Percentiles rank a stretch among this genome's conserved stretches.
These are phyloP conservation scores for Andrena camellia DNA, from an alignment of 2,888 invertebrate species.

Conservation along the genomic window DNA sequence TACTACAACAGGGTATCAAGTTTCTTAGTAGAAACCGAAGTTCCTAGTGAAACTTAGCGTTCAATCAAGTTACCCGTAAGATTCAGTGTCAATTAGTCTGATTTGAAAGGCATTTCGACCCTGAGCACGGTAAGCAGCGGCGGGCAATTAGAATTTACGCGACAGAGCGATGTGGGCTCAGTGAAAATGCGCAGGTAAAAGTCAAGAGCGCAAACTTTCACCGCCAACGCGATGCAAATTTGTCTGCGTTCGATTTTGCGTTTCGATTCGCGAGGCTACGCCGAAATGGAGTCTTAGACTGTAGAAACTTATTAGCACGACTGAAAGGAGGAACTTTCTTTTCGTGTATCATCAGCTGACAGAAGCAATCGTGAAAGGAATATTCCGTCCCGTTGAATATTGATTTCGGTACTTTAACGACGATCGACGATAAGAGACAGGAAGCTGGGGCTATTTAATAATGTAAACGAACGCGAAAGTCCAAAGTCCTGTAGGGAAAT, in stretches of 20 bases:
- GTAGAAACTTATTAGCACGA: neutral
- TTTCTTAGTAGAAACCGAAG: neutral
- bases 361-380: too few relatives aligned
- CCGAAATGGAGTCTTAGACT: neutral
- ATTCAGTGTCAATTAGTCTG: neutral
- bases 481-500: neutral
- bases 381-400: too few relatives aligned
- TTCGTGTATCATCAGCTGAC: too few relatives aligned
- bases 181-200: slow-evolving; percentile 58
- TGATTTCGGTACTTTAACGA: too few relatives aligned
- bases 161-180: slow-evolving; percentile 13
- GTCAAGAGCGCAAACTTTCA: slow-evolving; percentile 55
- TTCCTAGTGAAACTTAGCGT: neutral
- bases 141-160: neutral
- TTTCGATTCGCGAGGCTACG: neutral
- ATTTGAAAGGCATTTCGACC: slow-evolving; percentile 6
- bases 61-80: neutral
- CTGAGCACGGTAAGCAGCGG: neutral
- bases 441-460: neutral
- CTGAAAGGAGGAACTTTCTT: too few relatives aligned
- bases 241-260: slow-evolving; percentile 20
- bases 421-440: neutral
- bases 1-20: neutral
- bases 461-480: neutral
- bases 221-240: slow-evolving; percentile 48